These are phyloP conservation scores for Epinephelus moara DNA, from an alignment of 2,113 vertebrate species.

Conservation along the genomic window DNA sequence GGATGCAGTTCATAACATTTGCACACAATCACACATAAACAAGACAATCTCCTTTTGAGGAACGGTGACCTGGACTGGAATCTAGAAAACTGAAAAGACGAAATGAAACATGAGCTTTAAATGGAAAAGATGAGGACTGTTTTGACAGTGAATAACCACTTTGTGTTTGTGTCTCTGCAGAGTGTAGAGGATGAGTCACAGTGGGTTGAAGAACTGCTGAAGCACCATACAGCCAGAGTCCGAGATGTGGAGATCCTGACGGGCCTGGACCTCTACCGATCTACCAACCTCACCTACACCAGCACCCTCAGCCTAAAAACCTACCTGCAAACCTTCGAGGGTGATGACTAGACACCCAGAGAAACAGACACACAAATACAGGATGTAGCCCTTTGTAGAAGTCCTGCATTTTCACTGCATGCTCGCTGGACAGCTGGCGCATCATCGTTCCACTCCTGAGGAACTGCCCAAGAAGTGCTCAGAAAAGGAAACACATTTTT, in stretches of 20 bases:
- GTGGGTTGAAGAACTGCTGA: slow-evolving; percentile 95
- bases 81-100: background rate
- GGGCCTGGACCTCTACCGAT: slow-evolving; percentile 93
- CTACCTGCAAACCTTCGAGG: slow-evolving; percentile 94
- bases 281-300: slow-evolving; percentile 88
- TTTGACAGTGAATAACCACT: background rate
- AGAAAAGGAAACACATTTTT: slow-evolving; percentile 5
- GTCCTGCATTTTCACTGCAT: slow-evolving; percentile 33
- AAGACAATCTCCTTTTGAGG: no score
- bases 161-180: slow-evolving; percentile 76
- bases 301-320: slow-evolving; percentile 94
- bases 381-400: slow-evolving; percentile 41
- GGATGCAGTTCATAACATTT: no score
- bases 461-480: slow-evolving; percentile 26
- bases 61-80: no score
- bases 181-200: slow-evolving; percentile 87
- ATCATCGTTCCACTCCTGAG: slow-evolving; percentile 34
- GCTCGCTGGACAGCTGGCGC: slow-evolving; percentile 23
- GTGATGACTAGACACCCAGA: slow-evolving; percentile 86
- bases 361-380: slow-evolving; percentile 31
- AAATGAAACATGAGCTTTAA: background rate
- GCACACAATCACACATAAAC: no score
- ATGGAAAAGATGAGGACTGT: background rate
- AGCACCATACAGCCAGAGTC: slow-evolving; percentile 92
- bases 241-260: slow-evolving; percentile 95